These are phyloP conservation scores for Muschampia plurimacula DNA, from an alignment of 2,888 invertebrate species.

Conservation along the genomic window DNA sequence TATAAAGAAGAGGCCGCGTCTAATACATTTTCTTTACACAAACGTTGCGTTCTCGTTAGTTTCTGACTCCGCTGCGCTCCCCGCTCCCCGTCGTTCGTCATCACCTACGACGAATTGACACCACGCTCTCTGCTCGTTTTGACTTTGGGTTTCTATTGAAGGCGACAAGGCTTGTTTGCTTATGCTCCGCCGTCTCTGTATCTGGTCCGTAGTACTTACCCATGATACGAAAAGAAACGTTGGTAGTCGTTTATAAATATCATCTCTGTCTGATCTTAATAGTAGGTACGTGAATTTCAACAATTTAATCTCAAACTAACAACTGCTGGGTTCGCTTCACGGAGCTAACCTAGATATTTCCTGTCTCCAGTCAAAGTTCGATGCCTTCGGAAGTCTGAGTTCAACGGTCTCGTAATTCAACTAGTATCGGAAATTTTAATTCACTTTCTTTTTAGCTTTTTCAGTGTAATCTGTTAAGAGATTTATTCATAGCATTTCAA, in stretches of 20 bases:
- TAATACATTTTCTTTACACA: too few species aligned
- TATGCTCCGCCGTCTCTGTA: too few species aligned
- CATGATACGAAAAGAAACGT: not conserved
- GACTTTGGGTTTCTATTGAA: too few species aligned
- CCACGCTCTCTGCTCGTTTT: too few species aligned
- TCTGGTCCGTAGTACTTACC: not conserved
- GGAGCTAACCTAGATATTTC: constrained; percentile 13
- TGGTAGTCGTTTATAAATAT: too few species aligned
- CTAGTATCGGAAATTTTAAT: constrained; percentile 11
- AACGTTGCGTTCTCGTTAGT: too few species aligned
- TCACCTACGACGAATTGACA: too few species aligned
- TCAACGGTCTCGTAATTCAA: constrained; percentile 11
- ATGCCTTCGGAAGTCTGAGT: constrained; percentile 5
- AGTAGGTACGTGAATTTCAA: not conserved
- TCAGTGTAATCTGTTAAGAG: constrained; percentile 6
- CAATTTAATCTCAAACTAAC: not conserved
- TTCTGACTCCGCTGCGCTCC: too few species aligned
- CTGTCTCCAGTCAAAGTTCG: constrained; percentile 14
- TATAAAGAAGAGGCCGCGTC: too few species aligned
- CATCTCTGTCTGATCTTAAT: too few species aligned
- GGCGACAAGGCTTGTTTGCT: too few species aligned
- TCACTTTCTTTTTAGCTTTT: not conserved
- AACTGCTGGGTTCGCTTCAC: not conserved
- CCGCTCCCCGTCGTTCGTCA: too few species aligned
- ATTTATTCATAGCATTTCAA: constrained; percentile 1